Conservation (phyloP, 2,888 invertebrate genomes). For the Epinotia demarniana region DNA sequence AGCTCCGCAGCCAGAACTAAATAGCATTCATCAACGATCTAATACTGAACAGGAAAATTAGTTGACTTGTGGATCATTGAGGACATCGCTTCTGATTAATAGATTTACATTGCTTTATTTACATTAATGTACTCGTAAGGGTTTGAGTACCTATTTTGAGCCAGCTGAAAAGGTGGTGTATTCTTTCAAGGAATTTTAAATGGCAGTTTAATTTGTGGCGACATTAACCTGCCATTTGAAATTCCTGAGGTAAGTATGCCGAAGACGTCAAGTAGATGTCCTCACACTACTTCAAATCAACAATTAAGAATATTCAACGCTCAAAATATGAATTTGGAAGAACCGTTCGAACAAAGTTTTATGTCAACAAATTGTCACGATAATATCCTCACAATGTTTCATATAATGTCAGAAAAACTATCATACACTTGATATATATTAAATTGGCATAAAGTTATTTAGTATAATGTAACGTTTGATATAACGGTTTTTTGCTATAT, state of each 20-base stretch:
- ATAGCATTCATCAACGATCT: not conserved
- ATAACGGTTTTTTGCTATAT: too few species aligned
- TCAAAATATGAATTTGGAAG: constrained; percentile 23
- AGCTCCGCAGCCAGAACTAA: not conserved
- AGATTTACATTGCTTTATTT: not conserved
- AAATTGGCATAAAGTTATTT: too few species aligned
- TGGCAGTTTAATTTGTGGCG: too few species aligned
- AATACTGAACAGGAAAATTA: not conserved
- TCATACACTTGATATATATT: too few species aligned
- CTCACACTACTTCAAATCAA: not conserved
- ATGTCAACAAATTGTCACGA: not conserved
- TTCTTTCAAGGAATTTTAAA: too few species aligned
- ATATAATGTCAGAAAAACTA: too few species aligned
- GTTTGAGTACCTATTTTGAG: too few species aligned
- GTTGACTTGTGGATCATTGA: not conserved
- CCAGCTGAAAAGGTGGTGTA: too few species aligned
- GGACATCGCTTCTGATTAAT: not conserved
- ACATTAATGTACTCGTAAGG: too few species aligned
- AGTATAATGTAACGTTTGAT: too few species aligned
- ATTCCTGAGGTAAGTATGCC: too few species aligned
- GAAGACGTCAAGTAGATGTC: too few species aligned
- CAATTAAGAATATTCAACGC: not conserved
- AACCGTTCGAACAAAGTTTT: constrained; percentile 8
- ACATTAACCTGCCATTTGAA: not conserved
- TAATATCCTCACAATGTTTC: not conserved